Evolutionary conservation across 1,140 invertebrate genomes (phyloP), one percentile per base, ranked within the genome.

Genomic region (Adelges cooleyi): DNA sequence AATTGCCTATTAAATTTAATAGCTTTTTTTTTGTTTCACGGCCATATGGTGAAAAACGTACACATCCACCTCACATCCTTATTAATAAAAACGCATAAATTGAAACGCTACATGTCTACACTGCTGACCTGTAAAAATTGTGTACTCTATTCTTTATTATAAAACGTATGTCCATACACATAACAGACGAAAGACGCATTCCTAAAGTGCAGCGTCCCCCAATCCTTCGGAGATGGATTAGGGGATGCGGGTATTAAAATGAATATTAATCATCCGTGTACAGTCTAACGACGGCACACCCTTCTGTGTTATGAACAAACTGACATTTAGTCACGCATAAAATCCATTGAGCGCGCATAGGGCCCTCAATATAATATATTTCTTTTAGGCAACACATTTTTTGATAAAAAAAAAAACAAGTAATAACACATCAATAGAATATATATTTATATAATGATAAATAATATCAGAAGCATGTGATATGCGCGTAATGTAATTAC

Each of bases 1-100:
- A n/a, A n/a, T n/a, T n/a, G n/a, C n/a, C n/a, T n/a, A 56, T 44
- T 56, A 22, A 56, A 56, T 42, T 56, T 56, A 42, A 56, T 56
- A 25, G 33, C 20, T 15, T 23, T 56, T 56, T 25, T 40, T 5
- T 27, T 44, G 22, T 56, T 56, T 56, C 53, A 56, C 36, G 53
- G 53, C 27, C 53, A 42, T 38, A 27, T 15, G 25, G 17, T 5
- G 49, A 56, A 44, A 56, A 56, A 56, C 53, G 17, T 9, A 23
- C 42, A 40, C 53, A 25, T 59, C 40, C 40, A 42, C 22, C 23
- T 17, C 40, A 59, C 54, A 59, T 59, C 54, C 54, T 59, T 59
- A 59, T 59, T 59, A 59, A 59, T 22, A 23, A 50, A 50, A 25
- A 29, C 17, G 54, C 54, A 29, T 59, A 38, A 59, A 59, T 59